Percentiles rank a stretch among this genome's conserved stretches.
Evolutionary conservation across 2,888 invertebrate genomes (phyloP).

Genomic region (Atrina japonica): DNA sequence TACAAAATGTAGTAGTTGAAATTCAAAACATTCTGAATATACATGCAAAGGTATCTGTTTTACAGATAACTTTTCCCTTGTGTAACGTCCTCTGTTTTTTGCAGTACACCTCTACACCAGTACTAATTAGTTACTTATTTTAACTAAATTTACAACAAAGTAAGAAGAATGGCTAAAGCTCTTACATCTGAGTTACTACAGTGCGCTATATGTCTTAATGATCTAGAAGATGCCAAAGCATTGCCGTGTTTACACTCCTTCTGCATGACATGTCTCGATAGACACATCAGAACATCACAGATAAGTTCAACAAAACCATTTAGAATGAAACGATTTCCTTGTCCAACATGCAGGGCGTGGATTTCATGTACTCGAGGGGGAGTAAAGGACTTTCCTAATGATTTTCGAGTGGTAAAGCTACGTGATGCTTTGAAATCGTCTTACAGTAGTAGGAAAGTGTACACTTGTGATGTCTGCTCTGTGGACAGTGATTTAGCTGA

Average conservation of each 20-base stretch:
- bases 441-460: not conserved
- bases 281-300: slow-evolving; percentile 43
- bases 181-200: slow-evolving; percentile 43
- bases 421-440: slow-evolving; percentile 39
- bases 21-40: too few species aligned
- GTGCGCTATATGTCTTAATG: slow-evolving; percentile 56
- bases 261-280: slow-evolving; percentile 51
- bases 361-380: slow-evolving; percentile 43
- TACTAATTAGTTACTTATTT: too few species aligned
- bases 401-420: slow-evolving; percentile 53
- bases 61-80: too few species aligned
- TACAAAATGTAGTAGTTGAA: too few species aligned
- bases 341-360: slow-evolving; percentile 52
- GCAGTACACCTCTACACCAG: too few species aligned
- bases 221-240: slow-evolving; percentile 44
- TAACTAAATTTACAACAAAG: too few species aligned
- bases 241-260: slow-evolving; percentile 58
- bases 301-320: not conserved
- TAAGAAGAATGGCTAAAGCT: not conserved
- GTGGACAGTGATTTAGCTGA: not conserved
- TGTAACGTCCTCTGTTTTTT: too few species aligned
- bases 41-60: too few species aligned
- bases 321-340: slow-evolving; percentile 41
- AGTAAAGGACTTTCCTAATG: slow-evolving; percentile 49
- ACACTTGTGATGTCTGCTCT: slow-evolving; percentile 44